Percentiles rank a stretch among this genome's conserved stretches.
These are phyloP conservation scores for Emberiza fucata DNA, from an alignment of 2,113 vertebrate genomes.

Conservation along the genomic window DNA sequence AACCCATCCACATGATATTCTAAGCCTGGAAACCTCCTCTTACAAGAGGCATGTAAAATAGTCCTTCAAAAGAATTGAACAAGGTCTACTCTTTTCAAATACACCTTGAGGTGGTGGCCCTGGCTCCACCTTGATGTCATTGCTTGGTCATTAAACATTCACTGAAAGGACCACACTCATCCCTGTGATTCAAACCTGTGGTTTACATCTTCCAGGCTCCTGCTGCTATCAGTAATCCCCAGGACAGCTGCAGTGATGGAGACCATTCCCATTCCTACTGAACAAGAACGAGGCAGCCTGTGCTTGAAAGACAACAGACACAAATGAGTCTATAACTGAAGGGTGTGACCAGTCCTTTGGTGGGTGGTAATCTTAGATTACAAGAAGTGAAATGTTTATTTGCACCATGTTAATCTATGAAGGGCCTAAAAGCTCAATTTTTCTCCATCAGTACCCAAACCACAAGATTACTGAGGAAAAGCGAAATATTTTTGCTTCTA, in stretches of 20 bases:
- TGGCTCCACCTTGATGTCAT: neutral
- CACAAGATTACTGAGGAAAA: neutral
- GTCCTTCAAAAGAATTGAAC: neutral
- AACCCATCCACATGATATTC: neutral
- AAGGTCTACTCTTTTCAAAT: neutral
- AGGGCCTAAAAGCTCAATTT: neutral
- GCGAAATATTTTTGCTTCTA: neutral
- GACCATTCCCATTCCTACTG: neutral
- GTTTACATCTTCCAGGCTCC: neutral
- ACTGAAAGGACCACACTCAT: rapidly evolving
- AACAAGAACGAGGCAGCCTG: neutral
- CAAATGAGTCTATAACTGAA: neutral
- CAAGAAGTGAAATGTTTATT: neutral
- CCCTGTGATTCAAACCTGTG: neutral
- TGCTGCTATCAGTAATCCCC: neutral
- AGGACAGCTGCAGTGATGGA: neutral
- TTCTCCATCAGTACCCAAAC: neutral
- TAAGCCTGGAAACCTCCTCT: neutral
- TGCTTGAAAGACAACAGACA: neutral
- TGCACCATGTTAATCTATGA: neutral
- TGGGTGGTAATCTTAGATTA: neutral
- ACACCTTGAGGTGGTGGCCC: neutral
- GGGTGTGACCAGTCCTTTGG: neutral
- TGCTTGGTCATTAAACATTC: neutral
- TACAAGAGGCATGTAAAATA: neutral